These are phyloP conservation scores for Aphrophora alni DNA, from an alignment of 2,888 invertebrate species.

Conservation along the genomic window DNA sequence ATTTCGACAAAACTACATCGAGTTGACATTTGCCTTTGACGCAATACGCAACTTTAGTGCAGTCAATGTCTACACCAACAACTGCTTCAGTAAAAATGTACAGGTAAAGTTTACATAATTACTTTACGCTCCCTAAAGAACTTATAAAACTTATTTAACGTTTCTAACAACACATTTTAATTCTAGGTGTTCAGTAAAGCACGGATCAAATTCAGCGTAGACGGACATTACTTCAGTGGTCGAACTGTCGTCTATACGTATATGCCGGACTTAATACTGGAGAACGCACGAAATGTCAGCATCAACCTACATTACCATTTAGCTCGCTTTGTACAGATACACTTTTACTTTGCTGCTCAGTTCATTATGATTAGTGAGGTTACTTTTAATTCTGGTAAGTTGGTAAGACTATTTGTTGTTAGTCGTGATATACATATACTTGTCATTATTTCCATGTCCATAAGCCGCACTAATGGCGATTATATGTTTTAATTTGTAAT, in stretches of 20 bases:
- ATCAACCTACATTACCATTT: constrained; percentile 67
- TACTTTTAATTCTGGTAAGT: constrained; percentile 65
- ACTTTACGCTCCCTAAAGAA: background rate
- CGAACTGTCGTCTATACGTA: constrained; percentile 64
- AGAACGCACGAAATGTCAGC: constrained; percentile 72
- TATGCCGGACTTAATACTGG: constrained; percentile 66
- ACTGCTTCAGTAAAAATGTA: constrained; percentile 71
- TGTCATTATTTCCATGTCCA: too few relatives aligned
- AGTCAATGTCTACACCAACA: constrained; percentile 72
- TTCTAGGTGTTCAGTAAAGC: constrained; percentile 71
- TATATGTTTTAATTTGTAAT: too few relatives aligned
- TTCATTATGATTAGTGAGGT: constrained; percentile 79
- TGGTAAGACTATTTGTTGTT: too few relatives aligned
- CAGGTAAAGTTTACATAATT: constrained; percentile 59
- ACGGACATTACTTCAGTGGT: constrained; percentile 64
- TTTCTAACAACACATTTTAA: constrained; percentile 15
- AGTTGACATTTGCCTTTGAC: constrained; percentile 75
- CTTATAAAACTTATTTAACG: background rate
- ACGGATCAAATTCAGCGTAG: constrained; percentile 68
- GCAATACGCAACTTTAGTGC: constrained; percentile 70
- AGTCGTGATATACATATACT: too few relatives aligned
- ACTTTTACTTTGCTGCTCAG: constrained; percentile 69
- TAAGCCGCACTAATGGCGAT: too few relatives aligned
- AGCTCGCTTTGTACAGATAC: constrained; percentile 67
- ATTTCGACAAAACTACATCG: constrained; percentile 63